phyloP scores from a whole-genome alignment of 1,140 invertebrate genomes.

The Marisa cornuarietis region DNA sequence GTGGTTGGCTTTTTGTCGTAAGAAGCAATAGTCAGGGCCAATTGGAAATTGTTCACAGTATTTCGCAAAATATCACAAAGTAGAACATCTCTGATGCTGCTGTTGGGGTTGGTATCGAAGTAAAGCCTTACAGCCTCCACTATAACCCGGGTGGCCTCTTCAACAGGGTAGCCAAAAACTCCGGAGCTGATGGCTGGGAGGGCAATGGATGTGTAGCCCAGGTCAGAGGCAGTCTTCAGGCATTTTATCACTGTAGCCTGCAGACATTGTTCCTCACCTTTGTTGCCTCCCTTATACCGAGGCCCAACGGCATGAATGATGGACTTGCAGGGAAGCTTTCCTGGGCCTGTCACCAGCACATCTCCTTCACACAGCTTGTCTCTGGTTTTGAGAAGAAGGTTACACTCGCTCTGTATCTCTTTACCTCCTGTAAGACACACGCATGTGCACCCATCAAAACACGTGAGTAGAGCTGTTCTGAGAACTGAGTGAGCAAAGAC shows the following conservation, averaged over 20 bases:
- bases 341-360: slow-evolving; percentile 23
- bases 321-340: slow-evolving; percentile 27
- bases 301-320: slow-evolving; percentile 46
- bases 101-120: slow-evolving; percentile 10
- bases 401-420: slow-evolving; percentile 7
- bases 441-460: too few species aligned
- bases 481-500: too few species aligned
- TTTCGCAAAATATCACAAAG: slow-evolving; percentile 21
- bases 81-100: slow-evolving; percentile 28
- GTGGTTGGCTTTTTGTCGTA: too few species aligned
- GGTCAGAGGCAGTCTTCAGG: background rate
- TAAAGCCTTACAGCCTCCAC: slow-evolving; percentile 22
- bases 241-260: slow-evolving; percentile 7
- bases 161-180: slow-evolving; percentile 33
- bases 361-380: slow-evolving; percentile 9
- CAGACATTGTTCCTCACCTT: slow-evolving; percentile 6
- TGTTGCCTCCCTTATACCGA: slow-evolving; percentile 26
- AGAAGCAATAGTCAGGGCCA: too few species aligned
- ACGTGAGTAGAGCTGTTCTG: too few species aligned
- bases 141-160: slow-evolving; percentile 30
- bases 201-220: slow-evolving; percentile 12
- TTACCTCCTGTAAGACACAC: slow-evolving; percentile 6
- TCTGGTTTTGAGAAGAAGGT: background rate
- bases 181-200: slow-evolving; percentile 41
- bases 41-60: background rate